Evolutionary conservation across 1,140 invertebrate genomes (phyloP).

Genomic region (Drosophila equinoxialis): DNA sequence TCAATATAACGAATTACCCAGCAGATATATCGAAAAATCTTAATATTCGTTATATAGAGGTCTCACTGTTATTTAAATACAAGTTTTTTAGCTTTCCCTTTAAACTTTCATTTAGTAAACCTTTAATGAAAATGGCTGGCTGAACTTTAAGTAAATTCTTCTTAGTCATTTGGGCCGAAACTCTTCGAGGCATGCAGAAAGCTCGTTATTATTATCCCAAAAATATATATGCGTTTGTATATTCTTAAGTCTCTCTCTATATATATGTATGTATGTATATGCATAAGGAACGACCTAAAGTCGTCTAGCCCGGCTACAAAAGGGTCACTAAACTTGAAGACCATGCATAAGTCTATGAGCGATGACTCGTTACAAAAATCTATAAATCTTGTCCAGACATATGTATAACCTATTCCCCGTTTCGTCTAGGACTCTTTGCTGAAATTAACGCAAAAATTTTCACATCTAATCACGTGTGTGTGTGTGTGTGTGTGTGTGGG

Average conservation of each 20-base stretch:
- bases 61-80: no score
- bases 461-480: slow-evolving; percentile 44
- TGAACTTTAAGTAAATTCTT: background rate
- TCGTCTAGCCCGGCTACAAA: slow-evolving; percentile 22
- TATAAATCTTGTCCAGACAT: slow-evolving; percentile 70
- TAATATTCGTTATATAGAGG: no score
- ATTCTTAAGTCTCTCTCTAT: slow-evolving; percentile 15
- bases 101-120: no score
- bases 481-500: background rate
- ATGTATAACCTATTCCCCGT: slow-evolving; percentile 1
- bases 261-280: no score
- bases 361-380: slow-evolving; percentile 65
- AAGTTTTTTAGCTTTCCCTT: no score
- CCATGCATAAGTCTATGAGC: slow-evolving; percentile 52
- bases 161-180: background rate
- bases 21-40: no score
- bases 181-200: slow-evolving; percentile 1
- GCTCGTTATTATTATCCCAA: slow-evolving; percentile 1
- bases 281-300: slow-evolving; percentile 32
- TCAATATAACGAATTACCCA: no score
- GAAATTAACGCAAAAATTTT: slow-evolving; percentile 70
- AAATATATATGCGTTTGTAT: background rate
- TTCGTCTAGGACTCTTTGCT: slow-evolving; percentile 19
- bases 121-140: no score
- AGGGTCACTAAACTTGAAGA: slow-evolving; percentile 52